Base-by-base conservation (phyloP, 2,113 vertebrate genomes). In the Alligator mississippiensis region DNA sequence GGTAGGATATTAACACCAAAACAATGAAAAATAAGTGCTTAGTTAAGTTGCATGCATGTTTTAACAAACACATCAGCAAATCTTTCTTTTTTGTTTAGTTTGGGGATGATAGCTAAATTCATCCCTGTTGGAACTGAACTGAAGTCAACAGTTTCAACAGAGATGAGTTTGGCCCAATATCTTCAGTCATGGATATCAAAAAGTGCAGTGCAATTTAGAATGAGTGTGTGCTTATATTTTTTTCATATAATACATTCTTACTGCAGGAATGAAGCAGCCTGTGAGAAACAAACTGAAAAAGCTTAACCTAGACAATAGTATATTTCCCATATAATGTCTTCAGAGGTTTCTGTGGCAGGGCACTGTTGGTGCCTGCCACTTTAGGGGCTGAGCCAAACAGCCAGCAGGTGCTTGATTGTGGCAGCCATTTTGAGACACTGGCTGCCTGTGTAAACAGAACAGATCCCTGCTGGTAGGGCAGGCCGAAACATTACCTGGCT, bases 251-350 rank as follows among this genome's bases (percentile, higher is more conserved):
- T 55, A 66, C 30, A 24, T 76, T 38, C 34, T 87, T 64, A 59
- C 28, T 93, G 77, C 77, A 93, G 84, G 54, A 91, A 47, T 85
- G 77, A 90, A 94, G 47, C 82, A 90, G 93, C n/a, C 59, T 83
- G 34, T 60, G 47, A 87, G 66, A 28, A 92, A 72, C 62, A 86
- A 90, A 93, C 95, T 85, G 57, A 90, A 89, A 47, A 2, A 47
- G 62, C 84, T 82, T 88, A 91, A 72, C 57, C 3, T 6, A 9
- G 24, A 84, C 90, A 93, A 90, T 54, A 47, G 21, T 30, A 6
- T 80, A 47, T 47, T 64, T 47, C 2, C 64, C 68, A 74, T 19
- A 17, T 62, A 93, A 77, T 25, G 16, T 61, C 47, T 77, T 86
- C 47, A 85, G 82, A 57, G n/a, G 6, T 11, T 85, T 4, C n/a